Percentiles rank a stretch among this genome's conserved stretches.
Conservation (phyloP, 2,888 invertebrate species). For the Atethmia centrago region DNA sequence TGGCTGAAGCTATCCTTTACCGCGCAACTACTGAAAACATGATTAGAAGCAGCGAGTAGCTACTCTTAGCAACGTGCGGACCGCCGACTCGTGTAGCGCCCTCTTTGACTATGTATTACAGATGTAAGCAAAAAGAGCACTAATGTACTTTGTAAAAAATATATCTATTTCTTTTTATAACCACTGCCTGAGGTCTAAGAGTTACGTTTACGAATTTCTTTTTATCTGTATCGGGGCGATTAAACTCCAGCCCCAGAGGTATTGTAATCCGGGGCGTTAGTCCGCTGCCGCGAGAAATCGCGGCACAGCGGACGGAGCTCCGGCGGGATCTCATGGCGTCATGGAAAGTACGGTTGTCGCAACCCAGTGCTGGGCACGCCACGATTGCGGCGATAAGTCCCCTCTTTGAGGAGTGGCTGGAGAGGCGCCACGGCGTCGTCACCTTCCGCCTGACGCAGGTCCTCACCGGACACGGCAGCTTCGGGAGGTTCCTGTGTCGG, state of each 20-base stretch:
- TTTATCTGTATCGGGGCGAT: constrained; percentile 5
- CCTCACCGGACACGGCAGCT: too few species aligned
- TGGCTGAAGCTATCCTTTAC: constrained; percentile 69
- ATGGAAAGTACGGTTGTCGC: too few species aligned
- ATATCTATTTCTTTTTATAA: constrained; percentile 27
- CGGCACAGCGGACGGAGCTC: too few species aligned
- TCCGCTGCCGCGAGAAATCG: too few species aligned
- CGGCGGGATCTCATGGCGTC: too few species aligned
- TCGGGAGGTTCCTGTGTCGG: too few species aligned
- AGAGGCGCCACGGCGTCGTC: too few species aligned
- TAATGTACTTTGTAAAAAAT: constrained; percentile 24
- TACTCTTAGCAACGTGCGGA: constrained; percentile 32
- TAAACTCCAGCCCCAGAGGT: constrained; percentile 1
- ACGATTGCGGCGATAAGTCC: too few species aligned
- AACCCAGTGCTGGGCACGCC: too few species aligned
- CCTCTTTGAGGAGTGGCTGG: too few species aligned
- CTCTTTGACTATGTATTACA: constrained; percentile 22
- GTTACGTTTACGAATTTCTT: neutral
- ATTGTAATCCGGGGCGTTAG: neutral
- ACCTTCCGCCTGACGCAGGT: too few species aligned
- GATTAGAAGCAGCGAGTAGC: constrained; percentile 64
- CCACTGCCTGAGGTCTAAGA: constrained; percentile 12
- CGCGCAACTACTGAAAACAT: constrained; percentile 69
- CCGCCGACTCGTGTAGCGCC: constrained; percentile 26
- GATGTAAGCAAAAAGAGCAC: constrained; percentile 36